phyloP scores from a whole-genome alignment of 2,113 vertebrate genomes.

The Alethe diademata region DNA sequence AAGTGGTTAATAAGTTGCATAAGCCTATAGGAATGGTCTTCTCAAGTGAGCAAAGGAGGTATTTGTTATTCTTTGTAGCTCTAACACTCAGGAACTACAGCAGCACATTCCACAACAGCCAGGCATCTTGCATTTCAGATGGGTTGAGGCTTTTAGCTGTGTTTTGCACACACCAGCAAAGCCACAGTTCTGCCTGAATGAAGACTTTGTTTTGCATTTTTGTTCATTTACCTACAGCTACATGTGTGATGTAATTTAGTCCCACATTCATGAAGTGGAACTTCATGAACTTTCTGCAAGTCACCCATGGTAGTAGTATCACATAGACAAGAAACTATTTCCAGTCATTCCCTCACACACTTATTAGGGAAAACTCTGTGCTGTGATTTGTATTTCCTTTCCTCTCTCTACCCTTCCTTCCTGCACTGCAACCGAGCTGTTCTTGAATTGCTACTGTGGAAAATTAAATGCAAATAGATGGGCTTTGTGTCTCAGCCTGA shows the following conservation, averaged over 20 bases:
- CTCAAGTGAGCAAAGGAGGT: not conserved
- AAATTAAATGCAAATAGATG: constrained; percentile 20
- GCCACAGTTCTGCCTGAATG: not conserved
- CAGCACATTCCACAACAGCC: not conserved
- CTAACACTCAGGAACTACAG: not conserved
- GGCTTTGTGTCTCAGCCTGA: not conserved
- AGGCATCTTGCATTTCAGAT: not conserved
- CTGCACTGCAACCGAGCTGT: not conserved
- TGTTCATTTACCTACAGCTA: not conserved
- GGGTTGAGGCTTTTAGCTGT: not conserved
- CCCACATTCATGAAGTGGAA: not conserved
- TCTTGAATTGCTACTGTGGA: not conserved
- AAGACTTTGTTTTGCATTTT: not conserved
- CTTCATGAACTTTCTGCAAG: not conserved
- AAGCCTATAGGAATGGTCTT: not conserved
- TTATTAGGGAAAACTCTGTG: not conserved
- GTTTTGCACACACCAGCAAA: not conserved
- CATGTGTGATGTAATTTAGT: not conserved
- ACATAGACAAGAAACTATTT: not conserved
- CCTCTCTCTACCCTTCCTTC: not conserved
- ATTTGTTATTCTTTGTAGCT: not conserved
- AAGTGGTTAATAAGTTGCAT: not conserved
- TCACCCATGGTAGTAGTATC: not conserved
- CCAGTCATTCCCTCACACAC: not conserved
- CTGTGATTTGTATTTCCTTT: not conserved